phyloP scores from a whole-genome alignment of 2,113 vertebrate genomes.

The Ivindomyrus marchei region DNA sequence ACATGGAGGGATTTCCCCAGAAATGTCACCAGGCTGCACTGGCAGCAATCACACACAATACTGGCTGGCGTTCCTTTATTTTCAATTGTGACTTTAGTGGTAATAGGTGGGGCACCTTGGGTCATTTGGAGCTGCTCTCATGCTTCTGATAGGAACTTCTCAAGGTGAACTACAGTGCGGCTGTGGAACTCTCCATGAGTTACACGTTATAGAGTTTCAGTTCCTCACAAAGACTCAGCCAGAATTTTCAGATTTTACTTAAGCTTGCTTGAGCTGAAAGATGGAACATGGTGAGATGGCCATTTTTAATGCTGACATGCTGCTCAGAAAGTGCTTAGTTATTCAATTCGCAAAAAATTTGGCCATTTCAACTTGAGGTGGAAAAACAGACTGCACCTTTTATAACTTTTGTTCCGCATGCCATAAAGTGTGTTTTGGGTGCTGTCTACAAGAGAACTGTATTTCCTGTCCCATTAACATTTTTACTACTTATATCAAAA shows the following conservation, averaged over 20 bases:
- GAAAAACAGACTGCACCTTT: background rate
- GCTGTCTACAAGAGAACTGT: background rate
- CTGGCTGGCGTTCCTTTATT: background rate
- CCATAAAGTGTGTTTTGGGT: background rate
- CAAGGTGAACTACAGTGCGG: background rate
- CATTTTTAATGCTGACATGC: background rate
- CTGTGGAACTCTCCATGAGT: background rate
- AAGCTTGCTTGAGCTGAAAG: background rate
- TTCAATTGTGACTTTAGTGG: background rate
- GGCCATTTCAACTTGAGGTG: background rate
- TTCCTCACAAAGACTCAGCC: background rate
- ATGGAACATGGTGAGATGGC: background rate
- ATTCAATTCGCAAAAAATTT: background rate
- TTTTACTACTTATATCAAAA: background rate
- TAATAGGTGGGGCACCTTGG: background rate
- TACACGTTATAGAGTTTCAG: background rate
- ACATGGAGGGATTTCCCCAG: background rate
- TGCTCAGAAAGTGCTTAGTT: background rate
- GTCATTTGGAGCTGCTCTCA: background rate
- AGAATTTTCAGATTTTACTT: background rate
- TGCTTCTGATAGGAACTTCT: conserved; percentile 3
- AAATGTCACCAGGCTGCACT: background rate
- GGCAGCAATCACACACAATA: background rate
- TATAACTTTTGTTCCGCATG: background rate
- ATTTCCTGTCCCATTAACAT: background rate